Base-by-base conservation (phyloP, 2,113 vertebrate species). In the Charadrius vociferus region DNA sequence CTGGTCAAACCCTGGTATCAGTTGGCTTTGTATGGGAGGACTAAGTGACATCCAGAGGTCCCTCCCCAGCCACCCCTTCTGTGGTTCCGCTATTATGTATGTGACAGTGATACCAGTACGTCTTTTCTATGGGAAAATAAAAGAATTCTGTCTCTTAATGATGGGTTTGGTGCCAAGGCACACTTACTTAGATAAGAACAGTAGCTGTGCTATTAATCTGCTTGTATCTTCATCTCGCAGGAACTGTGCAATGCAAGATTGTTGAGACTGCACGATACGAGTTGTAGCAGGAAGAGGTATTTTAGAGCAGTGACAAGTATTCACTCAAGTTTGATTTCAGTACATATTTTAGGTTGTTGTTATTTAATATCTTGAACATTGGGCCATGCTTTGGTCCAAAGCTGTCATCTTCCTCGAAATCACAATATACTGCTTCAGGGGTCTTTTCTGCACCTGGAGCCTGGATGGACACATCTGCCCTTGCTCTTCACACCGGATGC, bases 391-490 rank as follows among this genome's bases (percentile, higher is more conserved):
- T 79, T 80, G 70, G 70, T 91, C 85, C 90, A 90, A 75, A 65
- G 79, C 81, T 93, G 77, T 96, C 81, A 47, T 91, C 67, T 24
- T 94, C 45, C 67, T 93, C 71, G 86, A 92, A 86, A 92, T 83
- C 88, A 80, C 91, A 87, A 20, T 75, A n/a, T 81, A 34, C 34
- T 90, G 81, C 53, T 72, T 47, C 3, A 72, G 37, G 61, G 36
- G 24, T 74, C 22, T 94, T 82, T 75, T 82, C 78, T 8, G 23
- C 81, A 94, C 78, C 95, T 96, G 78, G 90, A 91, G 87, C 78
- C 81, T 88, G 84, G 53, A 94, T 92, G 90, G 74, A 90, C 71
- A 37, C 81, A 47, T 87, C 95, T 95, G 95, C 82, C 85, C 90
- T 65, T 71, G 41, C 88, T 86, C 75, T 93, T 86, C 39, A 15